Conservation (phyloP, 2,113 vertebrate genomes). For the Lethenteron reissneri region DNA sequence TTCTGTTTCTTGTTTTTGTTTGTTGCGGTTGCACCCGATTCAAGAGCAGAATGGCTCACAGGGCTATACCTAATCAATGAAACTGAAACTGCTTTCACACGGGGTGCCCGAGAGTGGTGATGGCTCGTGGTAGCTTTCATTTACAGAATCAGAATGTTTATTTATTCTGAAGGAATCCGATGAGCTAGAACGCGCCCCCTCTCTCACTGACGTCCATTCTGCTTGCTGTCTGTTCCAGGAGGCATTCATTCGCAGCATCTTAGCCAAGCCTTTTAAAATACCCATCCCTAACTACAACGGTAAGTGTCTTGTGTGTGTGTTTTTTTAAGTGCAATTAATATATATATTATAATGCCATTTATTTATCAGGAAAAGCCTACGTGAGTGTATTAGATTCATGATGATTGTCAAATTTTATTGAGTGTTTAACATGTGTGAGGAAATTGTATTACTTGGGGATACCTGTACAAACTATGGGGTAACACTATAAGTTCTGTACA, state of each 20-base stretch:
- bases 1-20: neutral
- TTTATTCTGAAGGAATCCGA: neutral
- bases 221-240: slow-evolving; percentile 32
- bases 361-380: neutral
- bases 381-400: neutral
- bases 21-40: too few species aligned
- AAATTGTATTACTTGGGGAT: neutral
- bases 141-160: neutral
- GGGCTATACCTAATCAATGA: too few species aligned
- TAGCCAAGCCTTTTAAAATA: slow-evolving; percentile 80
- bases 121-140: neutral
- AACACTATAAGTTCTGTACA: neutral
- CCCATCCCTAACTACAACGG: slow-evolving; percentile 87
- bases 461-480: neutral
- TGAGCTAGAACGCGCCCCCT: neutral
- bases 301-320: slow-evolving; percentile 18
- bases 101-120: neutral
- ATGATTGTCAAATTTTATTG: neutral
- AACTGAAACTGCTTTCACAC: too few species aligned
- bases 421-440: neutral
- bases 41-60: too few species aligned
- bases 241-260: slow-evolving; percentile 72
- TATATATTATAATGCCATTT: neutral
- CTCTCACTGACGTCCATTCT: neutral
- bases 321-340: neutral